Evolutionary conservation across 2,797 vertebrate genomes (phyloP).

Genomic region (Alauda arvensis): DNA sequence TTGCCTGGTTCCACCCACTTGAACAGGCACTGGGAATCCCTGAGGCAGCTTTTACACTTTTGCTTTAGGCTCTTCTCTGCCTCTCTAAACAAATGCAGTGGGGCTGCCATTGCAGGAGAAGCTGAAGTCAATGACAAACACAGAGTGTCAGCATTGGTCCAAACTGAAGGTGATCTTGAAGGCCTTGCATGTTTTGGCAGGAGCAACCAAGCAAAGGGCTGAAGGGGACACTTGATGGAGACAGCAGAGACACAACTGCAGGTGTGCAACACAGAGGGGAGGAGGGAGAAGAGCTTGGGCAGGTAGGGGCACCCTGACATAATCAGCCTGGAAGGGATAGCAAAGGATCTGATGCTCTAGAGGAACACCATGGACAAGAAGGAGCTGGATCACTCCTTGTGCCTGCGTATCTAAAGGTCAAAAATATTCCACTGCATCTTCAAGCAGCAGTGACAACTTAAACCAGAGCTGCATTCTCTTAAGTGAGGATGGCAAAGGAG

Average conservation of each 20-base stretch:
- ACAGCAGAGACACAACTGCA: background rate
- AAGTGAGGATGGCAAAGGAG: background rate
- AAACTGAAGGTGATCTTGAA: background rate
- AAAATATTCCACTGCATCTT: background rate
- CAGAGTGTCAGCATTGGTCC: background rate
- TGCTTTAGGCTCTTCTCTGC: background rate
- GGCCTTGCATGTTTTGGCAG: background rate
- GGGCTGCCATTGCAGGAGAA: background rate
- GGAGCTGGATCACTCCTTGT: background rate
- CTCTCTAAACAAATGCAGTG: background rate
- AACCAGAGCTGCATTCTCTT: background rate
- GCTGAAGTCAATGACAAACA: background rate
- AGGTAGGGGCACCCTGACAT: background rate
- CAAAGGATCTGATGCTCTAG: background rate
- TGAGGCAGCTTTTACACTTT: background rate
- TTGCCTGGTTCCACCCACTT: background rate
- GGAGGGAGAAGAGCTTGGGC: background rate
- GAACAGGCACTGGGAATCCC: background rate
- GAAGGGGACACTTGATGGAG: background rate
- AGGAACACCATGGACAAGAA: background rate
- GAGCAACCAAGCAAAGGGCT: background rate
- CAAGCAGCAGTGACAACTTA: background rate
- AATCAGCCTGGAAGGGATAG: background rate
- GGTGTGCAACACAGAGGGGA: background rate
- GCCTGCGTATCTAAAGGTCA: background rate